Evolutionary conservation across 2,888 invertebrate species (phyloP).

Genomic region (Neocrepidodera transversa): DNA sequence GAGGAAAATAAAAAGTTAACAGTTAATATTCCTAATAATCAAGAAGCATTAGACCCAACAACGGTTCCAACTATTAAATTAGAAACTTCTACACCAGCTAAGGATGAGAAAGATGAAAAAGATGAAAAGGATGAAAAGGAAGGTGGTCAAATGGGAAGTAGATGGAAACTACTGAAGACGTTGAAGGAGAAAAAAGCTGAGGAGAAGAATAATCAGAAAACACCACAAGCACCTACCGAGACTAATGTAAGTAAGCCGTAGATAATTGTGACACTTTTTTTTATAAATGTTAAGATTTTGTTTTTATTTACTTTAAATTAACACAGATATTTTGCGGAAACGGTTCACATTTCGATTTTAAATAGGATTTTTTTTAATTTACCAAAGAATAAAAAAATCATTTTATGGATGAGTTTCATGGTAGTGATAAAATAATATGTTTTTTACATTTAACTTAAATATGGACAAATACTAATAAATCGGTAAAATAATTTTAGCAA

Average conservation of each 20-base stretch:
- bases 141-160: conserved; percentile 75
- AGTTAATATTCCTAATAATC: conserved; percentile 46
- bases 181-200: conserved; percentile 89
- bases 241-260: conserved; percentile 76
- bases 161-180: conserved; percentile 90
- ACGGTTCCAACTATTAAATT: conserved; percentile 63
- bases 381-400: no score
- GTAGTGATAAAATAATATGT: no score
- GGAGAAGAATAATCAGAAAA: conserved; percentile 76
- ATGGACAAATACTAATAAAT: no score
- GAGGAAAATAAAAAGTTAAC: conserved; percentile 42
- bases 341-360: no score
- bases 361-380: no score
- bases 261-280: no score
- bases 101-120: conserved; percentile 57
- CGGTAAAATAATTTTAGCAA: no score
- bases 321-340: no score
- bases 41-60: conserved; percentile 39
- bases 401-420: no score
- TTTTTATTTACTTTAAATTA: no score
- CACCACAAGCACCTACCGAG: conserved; percentile 66
- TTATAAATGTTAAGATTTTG: no score
- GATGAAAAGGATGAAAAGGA: conserved; percentile 57
- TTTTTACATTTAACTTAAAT: no score
- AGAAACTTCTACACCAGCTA: conserved; percentile 54